Evolutionary conservation across 2,113 vertebrate genomes (phyloP).

Genomic region (Pedionomus torquatus): DNA sequence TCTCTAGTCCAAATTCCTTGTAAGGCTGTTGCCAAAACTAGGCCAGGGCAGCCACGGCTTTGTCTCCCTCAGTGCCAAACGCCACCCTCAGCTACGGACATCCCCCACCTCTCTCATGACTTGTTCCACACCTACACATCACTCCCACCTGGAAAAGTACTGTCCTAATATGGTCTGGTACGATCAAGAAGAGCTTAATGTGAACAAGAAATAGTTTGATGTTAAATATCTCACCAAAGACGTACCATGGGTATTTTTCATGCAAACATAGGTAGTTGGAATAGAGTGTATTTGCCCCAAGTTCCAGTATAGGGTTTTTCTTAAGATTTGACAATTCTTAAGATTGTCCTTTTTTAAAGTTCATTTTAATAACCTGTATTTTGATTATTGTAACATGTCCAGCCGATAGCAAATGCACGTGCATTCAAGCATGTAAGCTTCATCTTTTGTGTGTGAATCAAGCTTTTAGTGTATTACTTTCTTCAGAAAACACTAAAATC

Average conservation of each 20-base stretch:
- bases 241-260: neutral
- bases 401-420: neutral
- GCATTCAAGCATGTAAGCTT: neutral
- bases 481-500: neutral
- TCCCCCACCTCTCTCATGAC: neutral
- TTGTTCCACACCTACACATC: neutral
- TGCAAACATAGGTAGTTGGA: neutral
- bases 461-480: neutral
- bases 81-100: neutral
- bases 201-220: neutral
- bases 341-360: neutral
- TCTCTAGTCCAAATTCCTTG: neutral
- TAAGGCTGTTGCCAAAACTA: neutral
- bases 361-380: neutral
- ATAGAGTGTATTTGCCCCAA: neutral
- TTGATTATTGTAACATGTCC: neutral
- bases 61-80: neutral
- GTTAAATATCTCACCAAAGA: neutral
- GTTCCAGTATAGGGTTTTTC: neutral
- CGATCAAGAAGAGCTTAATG: neutral
- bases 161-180: neutral
- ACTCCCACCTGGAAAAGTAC: neutral
- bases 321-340: neutral
- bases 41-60: neutral
- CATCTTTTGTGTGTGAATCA: neutral